Conservation (phyloP, 37 sponge, comb jelly and placozoan genomes). For the Corticium candelabrum region DNA sequence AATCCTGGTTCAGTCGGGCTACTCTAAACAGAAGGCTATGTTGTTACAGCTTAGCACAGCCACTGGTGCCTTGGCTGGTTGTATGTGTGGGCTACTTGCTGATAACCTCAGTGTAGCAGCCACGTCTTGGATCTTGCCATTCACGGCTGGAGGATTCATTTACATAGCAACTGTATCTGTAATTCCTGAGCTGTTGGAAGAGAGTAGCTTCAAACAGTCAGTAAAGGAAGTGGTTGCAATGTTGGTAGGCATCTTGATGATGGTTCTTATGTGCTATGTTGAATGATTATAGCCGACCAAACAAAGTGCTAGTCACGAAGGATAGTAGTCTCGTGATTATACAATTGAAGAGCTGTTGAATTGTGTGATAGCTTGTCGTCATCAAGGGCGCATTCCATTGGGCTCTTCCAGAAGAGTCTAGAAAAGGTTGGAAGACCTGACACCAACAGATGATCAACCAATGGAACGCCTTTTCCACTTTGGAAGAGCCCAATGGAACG, state of each 20-base stretch:
- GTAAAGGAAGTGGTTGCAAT: constrained; percentile 64
- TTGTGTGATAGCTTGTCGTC: too few relatives aligned
- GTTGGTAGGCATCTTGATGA: constrained; percentile 66
- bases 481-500: too few relatives aligned
- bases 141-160: constrained; percentile 97
- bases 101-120: constrained; percentile 41
- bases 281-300: constrained; percentile 30
- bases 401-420: too few relatives aligned
- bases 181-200: constrained; percentile 80
- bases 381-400: too few relatives aligned
- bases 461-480: too few relatives aligned
- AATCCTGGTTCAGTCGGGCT: constrained; percentile 90
- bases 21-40: constrained; percentile 76
- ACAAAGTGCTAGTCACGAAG: not conserved
- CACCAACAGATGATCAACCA: too few relatives aligned
- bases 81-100: constrained; percentile 65
- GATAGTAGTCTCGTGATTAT: not conserved
- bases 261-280: constrained; percentile 65
- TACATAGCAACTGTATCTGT: constrained; percentile 92
- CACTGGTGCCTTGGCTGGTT: constrained; percentile 75
- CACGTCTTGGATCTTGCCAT: constrained; percentile 75
- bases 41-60: constrained; percentile 87
- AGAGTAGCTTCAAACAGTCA: constrained; percentile 50
- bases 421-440: too few relatives aligned
- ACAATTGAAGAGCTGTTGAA: too few relatives aligned